phyloP scores from a whole-genome alignment of 30 jellyfish, hydroid and myxozoan species.

The Nemopilema nomurai region DNA sequence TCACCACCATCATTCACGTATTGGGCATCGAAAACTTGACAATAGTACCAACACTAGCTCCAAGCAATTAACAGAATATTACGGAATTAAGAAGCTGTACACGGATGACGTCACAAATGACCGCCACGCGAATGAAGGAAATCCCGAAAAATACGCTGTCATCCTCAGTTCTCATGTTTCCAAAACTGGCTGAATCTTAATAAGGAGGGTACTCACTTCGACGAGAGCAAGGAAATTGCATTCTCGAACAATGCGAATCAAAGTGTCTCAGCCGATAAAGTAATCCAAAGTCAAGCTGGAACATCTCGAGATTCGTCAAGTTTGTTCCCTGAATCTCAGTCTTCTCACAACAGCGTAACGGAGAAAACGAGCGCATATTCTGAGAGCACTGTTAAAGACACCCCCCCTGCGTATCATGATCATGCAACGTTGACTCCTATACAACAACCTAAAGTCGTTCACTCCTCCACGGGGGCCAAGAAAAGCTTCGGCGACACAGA shows the following conservation, averaged over 20 bases:
- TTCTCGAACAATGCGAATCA: background rate
- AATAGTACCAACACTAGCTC: background rate
- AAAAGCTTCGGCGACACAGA: constrained; percentile 6
- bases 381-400: background rate
- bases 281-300: background rate
- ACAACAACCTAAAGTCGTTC: constrained; percentile 5
- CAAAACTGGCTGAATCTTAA: background rate
- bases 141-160: background rate
- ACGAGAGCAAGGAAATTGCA: background rate
- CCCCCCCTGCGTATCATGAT: background rate
- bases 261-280: background rate
- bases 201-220: background rate
- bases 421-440: background rate
- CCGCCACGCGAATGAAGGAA: background rate
- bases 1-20: no score
- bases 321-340: background rate
- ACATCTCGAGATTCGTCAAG: background rate
- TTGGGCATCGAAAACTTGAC: no score
- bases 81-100: constrained; percentile 47
- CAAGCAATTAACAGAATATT: constrained; percentile 25
- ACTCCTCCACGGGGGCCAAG: constrained; percentile 23
- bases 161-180: background rate
- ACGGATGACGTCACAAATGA: background rate
- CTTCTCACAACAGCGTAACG: no score
- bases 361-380: background rate